Conservation (phyloP, 1,140 invertebrate genomes). For the Hermetia illucens region DNA sequence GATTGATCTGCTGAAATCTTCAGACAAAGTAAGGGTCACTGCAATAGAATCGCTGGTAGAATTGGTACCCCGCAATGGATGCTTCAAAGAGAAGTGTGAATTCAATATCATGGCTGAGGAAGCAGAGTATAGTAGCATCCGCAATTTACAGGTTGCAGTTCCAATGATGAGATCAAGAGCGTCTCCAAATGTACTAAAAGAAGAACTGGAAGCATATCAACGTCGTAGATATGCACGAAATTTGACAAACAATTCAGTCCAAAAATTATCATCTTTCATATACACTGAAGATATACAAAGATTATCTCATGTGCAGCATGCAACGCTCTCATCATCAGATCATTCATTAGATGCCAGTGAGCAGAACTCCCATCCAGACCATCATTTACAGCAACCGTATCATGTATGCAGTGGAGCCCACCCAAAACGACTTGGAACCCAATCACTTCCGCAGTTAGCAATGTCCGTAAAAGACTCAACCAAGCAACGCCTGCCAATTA, state of each 20-base stretch:
- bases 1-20: conserved; percentile 85
- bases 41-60: conserved; percentile 41
- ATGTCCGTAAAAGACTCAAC: conserved; percentile 34
- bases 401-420: conserved; percentile 8
- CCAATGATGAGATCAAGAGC: conserved; percentile 14
- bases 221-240: conserved; percentile 54
- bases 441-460: conserved; percentile 24
- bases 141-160: conserved; percentile 22
- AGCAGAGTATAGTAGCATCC: conserved; percentile 50
- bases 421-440: conserved; percentile 2
- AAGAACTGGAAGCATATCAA: conserved; percentile 41
- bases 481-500: conserved; percentile 14
- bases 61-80: conserved; percentile 39
- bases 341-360: conserved; percentile 39
- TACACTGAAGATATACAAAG: conserved; percentile 5
- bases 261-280: conserved; percentile 38
- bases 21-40: conserved; percentile 67
- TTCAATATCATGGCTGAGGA: conserved; percentile 47
- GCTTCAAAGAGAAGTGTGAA: conserved; percentile 50
- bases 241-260: conserved; percentile 69
- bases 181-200: conserved; percentile 22
- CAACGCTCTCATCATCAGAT: conserved; percentile 47
- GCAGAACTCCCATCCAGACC: neutral
- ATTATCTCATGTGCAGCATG: conserved; percentile 28
- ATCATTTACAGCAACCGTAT: no score